Base-by-base conservation (phyloP, 2,888 invertebrate species). In the Macaria notata region DNA sequence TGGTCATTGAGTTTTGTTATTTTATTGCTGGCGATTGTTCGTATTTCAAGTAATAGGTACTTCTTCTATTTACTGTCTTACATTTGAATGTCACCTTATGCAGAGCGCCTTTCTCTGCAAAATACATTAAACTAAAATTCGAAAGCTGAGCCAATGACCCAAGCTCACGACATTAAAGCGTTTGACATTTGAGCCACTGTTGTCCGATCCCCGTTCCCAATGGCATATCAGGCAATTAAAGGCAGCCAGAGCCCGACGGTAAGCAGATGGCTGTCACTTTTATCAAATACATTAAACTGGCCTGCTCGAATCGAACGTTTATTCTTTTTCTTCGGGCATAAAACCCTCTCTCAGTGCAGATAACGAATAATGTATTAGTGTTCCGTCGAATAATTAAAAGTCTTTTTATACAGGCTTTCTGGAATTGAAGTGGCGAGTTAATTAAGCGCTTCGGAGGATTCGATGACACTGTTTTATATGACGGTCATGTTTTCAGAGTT, bases 251-350 rank as follows among this genome's bases (percentile, higher is more conserved):
- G 70, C 68, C 72, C 71, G 81, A 84, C 86, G 77, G 88, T 86
- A 84, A 86, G 85, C 88, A 87, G 87, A 85, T 83, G 88, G 79
- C 88, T 84, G 88, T 89, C 90, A 87, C 76, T 85, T 81, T 90
- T 91, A 91, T 90, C 90, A 88, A 86, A 89, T 84, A 86, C 90
- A 89, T 90, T 89, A 88, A 89, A 88, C 83, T 83, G 82, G 83
- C 78, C 61, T 83, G 81, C 83, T 83, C 78, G 82, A 79, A 74
- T 84, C 80, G 80, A 84, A 84, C 83, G 80, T 85, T 86, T 83
- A 79, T 81, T 78, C 78, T 78, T 82, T 79, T 79, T 81, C 82
- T 75, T 71, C 66, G 63, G 66, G 75, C 76, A 82, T 85, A 83
- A 83, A 86, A 82, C 81, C 79, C 81, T 80, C 81, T 82, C 75